A percentile compares a stretch with the other conserved stretches of the same genome.
Conservation (phyloP, 2,888 invertebrate species). For the Lasioglossum calceatum region DNA sequence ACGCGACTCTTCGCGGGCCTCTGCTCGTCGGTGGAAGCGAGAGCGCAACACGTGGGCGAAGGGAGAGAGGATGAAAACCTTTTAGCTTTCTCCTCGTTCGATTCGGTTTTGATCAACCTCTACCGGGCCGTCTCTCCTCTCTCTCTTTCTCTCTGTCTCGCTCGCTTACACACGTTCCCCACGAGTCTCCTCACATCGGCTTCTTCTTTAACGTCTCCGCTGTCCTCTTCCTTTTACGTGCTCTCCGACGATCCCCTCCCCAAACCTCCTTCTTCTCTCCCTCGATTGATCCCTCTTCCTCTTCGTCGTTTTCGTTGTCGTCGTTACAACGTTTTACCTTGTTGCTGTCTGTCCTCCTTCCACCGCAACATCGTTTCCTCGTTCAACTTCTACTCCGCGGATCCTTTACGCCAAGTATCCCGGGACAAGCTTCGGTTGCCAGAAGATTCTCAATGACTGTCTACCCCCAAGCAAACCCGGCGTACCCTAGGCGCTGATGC, state of each 20-base stretch:
- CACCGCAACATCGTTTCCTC: conserved; percentile 30
- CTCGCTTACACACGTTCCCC: conserved; percentile 34
- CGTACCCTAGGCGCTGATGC: conserved; percentile 22
- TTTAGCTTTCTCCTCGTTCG: conserved; percentile 69
- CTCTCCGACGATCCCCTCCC: neutral
- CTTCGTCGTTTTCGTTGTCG: conserved; percentile 65
- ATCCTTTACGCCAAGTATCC: conserved; percentile 34
- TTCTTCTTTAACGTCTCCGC: conserved; percentile 41
- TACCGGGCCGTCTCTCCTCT: neutral
- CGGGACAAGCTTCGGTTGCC: conserved; percentile 13
- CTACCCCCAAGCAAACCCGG: conserved; percentile 40
- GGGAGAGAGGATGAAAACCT: conserved; percentile 46
- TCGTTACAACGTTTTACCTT: conserved; percentile 67
- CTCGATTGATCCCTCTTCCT: conserved; percentile 52
- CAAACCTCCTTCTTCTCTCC: neutral
- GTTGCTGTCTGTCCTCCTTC: conserved; percentile 49
- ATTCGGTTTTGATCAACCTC: conserved; percentile 58
- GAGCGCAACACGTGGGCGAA: conserved; percentile 13
- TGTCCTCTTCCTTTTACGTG: conserved; percentile 46
- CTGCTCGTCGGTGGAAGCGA: conserved; percentile 38
- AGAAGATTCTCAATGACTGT: conserved; percentile 64
- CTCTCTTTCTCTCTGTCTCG: neutral
- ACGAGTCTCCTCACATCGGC: conserved; percentile 53
- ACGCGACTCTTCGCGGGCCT: conserved; percentile 41
- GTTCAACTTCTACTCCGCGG: conserved; percentile 8